Percentiles rank a stretch among this genome's conserved stretches.
Conservation (phyloP, 2,888 invertebrate genomes). For the Atherix ibis region DNA sequence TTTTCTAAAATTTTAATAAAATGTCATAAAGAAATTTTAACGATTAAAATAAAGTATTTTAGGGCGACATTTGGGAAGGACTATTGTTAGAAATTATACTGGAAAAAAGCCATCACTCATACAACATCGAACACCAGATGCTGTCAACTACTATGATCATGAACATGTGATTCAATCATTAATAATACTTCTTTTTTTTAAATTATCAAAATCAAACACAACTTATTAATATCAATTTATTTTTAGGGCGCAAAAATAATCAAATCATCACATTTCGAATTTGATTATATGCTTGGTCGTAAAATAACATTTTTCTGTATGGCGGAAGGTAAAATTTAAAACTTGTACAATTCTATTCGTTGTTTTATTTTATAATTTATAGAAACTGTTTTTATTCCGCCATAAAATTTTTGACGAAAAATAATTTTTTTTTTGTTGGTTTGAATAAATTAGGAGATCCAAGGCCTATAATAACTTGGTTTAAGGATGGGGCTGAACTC, state of each 20-base stretch:
- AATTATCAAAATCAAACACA: not conserved
- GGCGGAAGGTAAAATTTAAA: slow-evolving; percentile 50
- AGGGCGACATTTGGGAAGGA: slow-evolving; percentile 28
- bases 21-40: too few relatives aligned
- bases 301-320: slow-evolving; percentile 88
- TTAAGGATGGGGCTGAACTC: slow-evolving; percentile 88
- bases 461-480: slow-evolving; percentile 86
- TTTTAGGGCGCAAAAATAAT: slow-evolving; percentile 75
- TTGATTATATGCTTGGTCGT: slow-evolving; percentile 82
- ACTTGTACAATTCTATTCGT: not conserved
- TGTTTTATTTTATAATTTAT: too few relatives aligned
- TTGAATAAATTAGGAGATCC: slow-evolving; percentile 37
- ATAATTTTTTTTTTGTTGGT: too few relatives aligned
- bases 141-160: slow-evolving; percentile 80
- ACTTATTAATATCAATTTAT: not conserved
- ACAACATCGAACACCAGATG: slow-evolving; percentile 72
- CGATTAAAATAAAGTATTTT: too few relatives aligned
- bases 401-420: too few relatives aligned
- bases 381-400: too few relatives aligned
- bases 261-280: slow-evolving; percentile 78
- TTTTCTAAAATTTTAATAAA: too few relatives aligned
- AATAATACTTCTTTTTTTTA: not conserved
- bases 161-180: slow-evolving; percentile 59
- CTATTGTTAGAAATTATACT: slow-evolving; percentile 28
- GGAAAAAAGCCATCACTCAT: slow-evolving; percentile 31